Evolutionary conservation across 1,140 invertebrate genomes (phyloP).

Genomic region (Scaptomyza montana): DNA sequence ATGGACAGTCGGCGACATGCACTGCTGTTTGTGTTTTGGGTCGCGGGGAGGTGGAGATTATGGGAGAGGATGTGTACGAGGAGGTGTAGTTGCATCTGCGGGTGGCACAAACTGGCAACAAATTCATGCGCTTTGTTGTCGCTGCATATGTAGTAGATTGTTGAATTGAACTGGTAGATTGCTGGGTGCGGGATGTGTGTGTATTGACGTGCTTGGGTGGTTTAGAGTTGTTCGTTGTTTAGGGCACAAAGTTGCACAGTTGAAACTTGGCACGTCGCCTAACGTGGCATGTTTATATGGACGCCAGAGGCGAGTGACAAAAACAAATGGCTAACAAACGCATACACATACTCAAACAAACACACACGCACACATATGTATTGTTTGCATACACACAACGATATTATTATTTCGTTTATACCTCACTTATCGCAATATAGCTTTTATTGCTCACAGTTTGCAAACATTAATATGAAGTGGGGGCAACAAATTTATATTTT

Average conservation of each 20-base stretch:
- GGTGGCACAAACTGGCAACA: constrained; percentile 56
- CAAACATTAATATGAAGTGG: not conserved
- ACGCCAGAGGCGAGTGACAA: constrained; percentile 49
- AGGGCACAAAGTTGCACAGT: constrained; percentile 53
- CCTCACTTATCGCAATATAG: constrained; percentile 33
- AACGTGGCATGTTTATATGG: constrained; percentile 75
- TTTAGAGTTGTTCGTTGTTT: constrained; percentile 27
- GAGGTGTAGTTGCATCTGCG: constrained; percentile 7
- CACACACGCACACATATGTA: not conserved
- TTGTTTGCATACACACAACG: not conserved
- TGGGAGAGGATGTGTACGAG: not conserved
- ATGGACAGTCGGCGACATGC: constrained; percentile 59
- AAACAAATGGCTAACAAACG: constrained; percentile 48
- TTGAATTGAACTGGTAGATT: constrained; percentile 23
- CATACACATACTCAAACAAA: constrained; percentile 6
- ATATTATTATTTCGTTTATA: constrained; percentile 32
- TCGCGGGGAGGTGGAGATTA: not conserved
- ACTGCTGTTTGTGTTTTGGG: not conserved
- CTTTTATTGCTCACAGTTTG: constrained; percentile 1
- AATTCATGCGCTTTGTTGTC: constrained; percentile 70
- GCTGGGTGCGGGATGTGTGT: not conserved
- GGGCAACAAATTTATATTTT: not conserved
- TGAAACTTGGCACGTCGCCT: constrained; percentile 77
- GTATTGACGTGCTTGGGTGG: constrained; percentile 1
- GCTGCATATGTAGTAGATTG: constrained; percentile 48